Percentiles rank a stretch among this genome's conserved stretches.
phyloP scores from a whole-genome alignment of 2,888 invertebrate species.

The Drosophila hamatofila region DNA sequence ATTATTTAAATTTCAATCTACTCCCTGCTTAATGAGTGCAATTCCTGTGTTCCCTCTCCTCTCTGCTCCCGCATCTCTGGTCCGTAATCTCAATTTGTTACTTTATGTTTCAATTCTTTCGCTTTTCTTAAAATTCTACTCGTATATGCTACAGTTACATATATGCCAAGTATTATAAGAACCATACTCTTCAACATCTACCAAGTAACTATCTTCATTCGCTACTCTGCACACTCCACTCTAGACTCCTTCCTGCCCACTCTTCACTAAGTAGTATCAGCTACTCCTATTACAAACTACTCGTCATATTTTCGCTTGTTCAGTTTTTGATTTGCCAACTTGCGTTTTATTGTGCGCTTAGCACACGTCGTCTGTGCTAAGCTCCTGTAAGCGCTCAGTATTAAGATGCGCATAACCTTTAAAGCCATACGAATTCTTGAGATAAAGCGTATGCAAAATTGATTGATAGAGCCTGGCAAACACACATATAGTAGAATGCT shows the following conservation, averaged over 20 bases:
- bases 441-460: constrained; percentile 71
- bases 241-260: neutral
- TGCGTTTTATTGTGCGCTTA: constrained; percentile 34
- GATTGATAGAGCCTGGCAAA: constrained; percentile 60
- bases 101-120: neutral
- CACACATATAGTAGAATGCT: constrained; percentile 2
- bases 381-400: constrained; percentile 26
- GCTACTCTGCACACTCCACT: neutral
- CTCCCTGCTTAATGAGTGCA: no score
- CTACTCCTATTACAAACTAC: neutral
- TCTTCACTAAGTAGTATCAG: neutral
- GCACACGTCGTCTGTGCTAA: constrained; percentile 43
- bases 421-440: constrained; percentile 69
- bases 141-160: neutral
- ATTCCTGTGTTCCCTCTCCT: no score
- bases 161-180: neutral
- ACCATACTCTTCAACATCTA: neutral
- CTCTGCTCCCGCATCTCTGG: no score
- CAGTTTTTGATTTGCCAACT: constrained; percentile 5
- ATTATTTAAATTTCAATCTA: no score
- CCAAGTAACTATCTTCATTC: neutral
- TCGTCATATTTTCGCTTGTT: neutral
- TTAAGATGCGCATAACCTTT: constrained; percentile 47
- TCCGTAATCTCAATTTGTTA: no score
- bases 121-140: neutral